phyloP scores from a whole-genome alignment of 2,113 vertebrate species.

The Tympanuchus pallidicinctus region DNA sequence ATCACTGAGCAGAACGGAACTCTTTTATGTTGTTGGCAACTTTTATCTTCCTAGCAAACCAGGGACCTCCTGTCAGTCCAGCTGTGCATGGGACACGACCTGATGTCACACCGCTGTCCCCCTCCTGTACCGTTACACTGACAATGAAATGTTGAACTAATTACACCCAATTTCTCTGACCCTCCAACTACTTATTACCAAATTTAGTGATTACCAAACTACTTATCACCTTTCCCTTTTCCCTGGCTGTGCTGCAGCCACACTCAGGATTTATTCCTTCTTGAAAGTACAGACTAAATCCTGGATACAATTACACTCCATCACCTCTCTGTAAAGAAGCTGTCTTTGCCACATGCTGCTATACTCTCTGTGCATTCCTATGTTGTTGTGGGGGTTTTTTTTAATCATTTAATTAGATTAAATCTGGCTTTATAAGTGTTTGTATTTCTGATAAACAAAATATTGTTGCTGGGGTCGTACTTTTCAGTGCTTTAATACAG shows the following conservation, averaged over 20 bases:
- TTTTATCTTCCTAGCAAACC: not conserved
- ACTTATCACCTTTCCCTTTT: not conserved
- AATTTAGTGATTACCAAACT: too few species aligned
- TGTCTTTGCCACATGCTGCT: not conserved
- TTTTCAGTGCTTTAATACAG: not conserved
- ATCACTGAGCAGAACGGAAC: not conserved
- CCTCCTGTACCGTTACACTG: not conserved
- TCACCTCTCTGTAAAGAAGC: not conserved
- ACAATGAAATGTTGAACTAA: not conserved
- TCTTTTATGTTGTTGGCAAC: not conserved
- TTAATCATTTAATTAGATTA: not conserved
- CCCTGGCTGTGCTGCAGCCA: not conserved
- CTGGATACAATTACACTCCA: not conserved
- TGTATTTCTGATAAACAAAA: not conserved
- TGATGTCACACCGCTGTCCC: not conserved
- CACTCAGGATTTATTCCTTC: conserved; percentile 43
- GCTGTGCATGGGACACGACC: not conserved
- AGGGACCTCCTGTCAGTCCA: not conserved
- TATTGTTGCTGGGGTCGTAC: not conserved
- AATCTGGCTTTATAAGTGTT: not conserved
- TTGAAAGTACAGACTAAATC: conserved; percentile 12
- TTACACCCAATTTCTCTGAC: not conserved
- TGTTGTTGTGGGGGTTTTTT: not conserved
- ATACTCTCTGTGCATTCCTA: not conserved
- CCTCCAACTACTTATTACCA: not conserved